phyloP scores from a whole-genome alignment of 2,113 vertebrate genomes.

The Xenus cinereus region DNA sequence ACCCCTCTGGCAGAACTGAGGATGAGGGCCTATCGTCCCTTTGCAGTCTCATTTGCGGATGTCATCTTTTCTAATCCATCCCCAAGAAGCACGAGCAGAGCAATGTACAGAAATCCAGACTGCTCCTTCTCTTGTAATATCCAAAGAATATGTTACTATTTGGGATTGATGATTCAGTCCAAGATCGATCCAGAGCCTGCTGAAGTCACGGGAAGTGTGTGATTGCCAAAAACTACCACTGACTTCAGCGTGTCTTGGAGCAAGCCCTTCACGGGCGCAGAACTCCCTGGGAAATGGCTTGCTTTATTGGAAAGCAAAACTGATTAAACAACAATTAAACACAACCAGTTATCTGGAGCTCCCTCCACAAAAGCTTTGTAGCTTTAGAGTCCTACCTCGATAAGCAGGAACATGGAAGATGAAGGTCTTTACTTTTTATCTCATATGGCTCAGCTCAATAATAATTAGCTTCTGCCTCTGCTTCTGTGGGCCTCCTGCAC shows the following conservation, averaged over 20 bases:
- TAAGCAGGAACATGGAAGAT: not conserved
- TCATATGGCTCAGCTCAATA: not conserved
- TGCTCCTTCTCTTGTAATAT: not conserved
- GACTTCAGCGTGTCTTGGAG: not conserved
- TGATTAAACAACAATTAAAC: not conserved
- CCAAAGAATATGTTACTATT: not conserved
- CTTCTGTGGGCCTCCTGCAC: conserved; percentile 55
- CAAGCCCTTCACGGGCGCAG: not conserved
- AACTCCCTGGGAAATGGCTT: not conserved
- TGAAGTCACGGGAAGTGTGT: not conserved
- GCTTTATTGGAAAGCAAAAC: not conserved
- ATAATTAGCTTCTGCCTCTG: conserved; percentile 52
- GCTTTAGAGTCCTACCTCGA: not conserved
- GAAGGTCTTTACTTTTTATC: not conserved
- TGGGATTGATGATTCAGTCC: not conserved
- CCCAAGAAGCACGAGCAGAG: not conserved
- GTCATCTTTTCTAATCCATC: not conserved
- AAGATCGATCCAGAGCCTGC: not conserved
- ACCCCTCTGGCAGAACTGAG: not conserved
- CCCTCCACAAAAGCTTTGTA: not conserved
- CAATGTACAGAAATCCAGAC: not conserved
- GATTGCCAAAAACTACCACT: not conserved
- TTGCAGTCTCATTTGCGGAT: not conserved
- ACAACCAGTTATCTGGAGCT: not conserved
- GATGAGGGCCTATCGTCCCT: not conserved